These are phyloP conservation scores for Ormyrus labotus DNA, from an alignment of 2,888 invertebrate species.

Conservation along the genomic window DNA sequence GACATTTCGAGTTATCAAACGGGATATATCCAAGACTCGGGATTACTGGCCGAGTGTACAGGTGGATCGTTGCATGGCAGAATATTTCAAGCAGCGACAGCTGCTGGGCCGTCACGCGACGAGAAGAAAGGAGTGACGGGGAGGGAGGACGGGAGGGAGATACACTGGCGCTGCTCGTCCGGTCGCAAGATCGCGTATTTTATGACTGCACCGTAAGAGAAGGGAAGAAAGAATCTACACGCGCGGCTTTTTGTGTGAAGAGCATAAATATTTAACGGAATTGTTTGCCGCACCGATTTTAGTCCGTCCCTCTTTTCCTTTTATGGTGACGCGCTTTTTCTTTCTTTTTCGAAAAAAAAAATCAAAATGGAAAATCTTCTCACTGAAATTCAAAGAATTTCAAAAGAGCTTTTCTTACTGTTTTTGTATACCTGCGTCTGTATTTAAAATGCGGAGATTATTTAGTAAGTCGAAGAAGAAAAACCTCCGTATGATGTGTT, in stretches of 20 bases:
- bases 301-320: neutral
- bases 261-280: slow-evolving; percentile 42
- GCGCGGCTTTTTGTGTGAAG: slow-evolving; percentile 11
- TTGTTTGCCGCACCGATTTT: slow-evolving; percentile 24
- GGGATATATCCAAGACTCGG: slow-evolving; percentile 31
- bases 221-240: neutral
- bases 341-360: neutral
- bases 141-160: neutral
- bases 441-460: too few species aligned
- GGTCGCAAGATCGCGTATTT: slow-evolving; percentile 31
- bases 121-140: neutral
- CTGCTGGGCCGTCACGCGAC: slow-evolving; percentile 4
- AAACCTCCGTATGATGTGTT: too few species aligned
- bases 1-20: slow-evolving; percentile 45
- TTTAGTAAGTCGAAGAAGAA: too few species aligned
- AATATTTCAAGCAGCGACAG: slow-evolving; percentile 47
- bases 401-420: too few species aligned
- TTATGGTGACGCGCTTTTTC: neutral
- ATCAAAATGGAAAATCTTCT: too few species aligned
- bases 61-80: slow-evolving; percentile 9
- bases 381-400: too few species aligned
- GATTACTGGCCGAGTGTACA: slow-evolving; percentile 30
- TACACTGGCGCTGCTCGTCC: neutral
- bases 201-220: slow-evolving; percentile 21
- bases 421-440: too few species aligned